phyloP scores from a whole-genome alignment of 2,797 vertebrate species.

The Amniataba percoides region DNA sequence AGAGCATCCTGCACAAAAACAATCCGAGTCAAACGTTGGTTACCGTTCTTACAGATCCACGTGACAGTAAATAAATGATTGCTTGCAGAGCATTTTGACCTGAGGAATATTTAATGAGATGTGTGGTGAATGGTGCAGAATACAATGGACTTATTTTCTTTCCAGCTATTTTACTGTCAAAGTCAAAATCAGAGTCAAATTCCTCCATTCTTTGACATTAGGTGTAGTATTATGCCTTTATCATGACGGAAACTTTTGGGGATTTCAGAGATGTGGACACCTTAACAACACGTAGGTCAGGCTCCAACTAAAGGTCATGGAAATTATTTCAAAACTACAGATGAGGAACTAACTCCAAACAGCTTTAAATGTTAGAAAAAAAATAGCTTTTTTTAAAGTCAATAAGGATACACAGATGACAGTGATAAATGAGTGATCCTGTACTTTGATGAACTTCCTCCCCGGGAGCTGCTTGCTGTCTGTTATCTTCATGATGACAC shows the following conservation, averaged over 20 bases:
- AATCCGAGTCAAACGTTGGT: not conserved
- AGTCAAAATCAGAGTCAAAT: not conserved
- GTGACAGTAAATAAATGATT: not conserved
- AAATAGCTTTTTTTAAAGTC: not conserved
- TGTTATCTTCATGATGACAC: constrained; percentile 95
- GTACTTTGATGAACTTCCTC: constrained; percentile 92
- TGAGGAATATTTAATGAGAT: not conserved
- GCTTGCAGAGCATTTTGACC: not conserved
- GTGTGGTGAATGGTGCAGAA: not conserved
- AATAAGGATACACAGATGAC: not conserved
- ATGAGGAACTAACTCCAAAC: not conserved
- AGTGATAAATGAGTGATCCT: not conserved
- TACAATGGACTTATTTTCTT: not conserved
- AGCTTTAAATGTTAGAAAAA: not conserved
- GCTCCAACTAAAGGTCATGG: not conserved
- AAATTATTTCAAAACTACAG: not conserved
- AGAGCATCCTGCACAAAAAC: constrained; percentile 86
- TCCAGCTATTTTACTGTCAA: not conserved
- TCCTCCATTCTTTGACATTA: not conserved
- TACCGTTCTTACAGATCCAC: too few relatives aligned
- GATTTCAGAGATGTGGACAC: not conserved
- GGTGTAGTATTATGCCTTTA: not conserved
- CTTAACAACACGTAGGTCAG: not conserved
- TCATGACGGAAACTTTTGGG: not conserved
- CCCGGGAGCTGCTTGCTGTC: constrained; percentile 89